Percentiles rank a stretch among this genome's conserved stretches.
Conservation (phyloP, 2,888 invertebrate species). For the Chloroclysta siterata region DNA sequence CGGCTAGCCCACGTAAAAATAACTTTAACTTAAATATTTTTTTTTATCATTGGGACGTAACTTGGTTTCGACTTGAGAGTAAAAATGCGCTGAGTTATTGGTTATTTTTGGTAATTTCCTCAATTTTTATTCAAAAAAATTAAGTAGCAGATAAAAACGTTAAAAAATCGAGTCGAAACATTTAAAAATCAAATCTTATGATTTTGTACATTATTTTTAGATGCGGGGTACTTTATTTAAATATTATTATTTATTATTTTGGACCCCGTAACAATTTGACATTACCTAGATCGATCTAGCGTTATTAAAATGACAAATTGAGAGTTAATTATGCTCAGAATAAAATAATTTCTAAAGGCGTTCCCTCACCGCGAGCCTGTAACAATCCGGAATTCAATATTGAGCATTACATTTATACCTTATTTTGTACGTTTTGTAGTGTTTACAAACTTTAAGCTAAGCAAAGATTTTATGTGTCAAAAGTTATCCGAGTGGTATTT, state of each 20-base stretch:
- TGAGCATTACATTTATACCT: too few species aligned
- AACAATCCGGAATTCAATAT: too few species aligned
- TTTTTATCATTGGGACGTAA: slow-evolving; percentile 44
- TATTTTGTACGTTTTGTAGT: too few species aligned
- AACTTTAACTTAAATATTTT: slow-evolving; percentile 44
- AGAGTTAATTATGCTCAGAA: slow-evolving; percentile 40
- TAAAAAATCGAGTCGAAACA: slow-evolving; percentile 17
- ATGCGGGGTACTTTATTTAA: slow-evolving; percentile 20
- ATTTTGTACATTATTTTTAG: slow-evolving; percentile 30
- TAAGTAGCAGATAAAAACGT: not conserved
- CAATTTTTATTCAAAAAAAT: not conserved
- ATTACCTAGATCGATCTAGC: slow-evolving; percentile 81
- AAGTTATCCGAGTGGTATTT: too few species aligned
- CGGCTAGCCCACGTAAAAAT: slow-evolving; percentile 50
- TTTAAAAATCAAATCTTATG: slow-evolving; percentile 9
- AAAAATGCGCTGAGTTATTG: not conserved
- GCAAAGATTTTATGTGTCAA: not conserved
- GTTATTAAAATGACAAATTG: slow-evolving; percentile 82
- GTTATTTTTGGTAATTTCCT: not conserved
- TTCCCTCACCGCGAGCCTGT: too few species aligned
- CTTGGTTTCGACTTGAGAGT: slow-evolving; percentile 39
- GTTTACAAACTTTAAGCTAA: not conserved
- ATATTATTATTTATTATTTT: not conserved
- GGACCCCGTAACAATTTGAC: slow-evolving; percentile 69
- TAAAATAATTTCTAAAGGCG: slow-evolving; percentile 11